Evolutionary conservation across 2,888 invertebrate genomes (phyloP).

Genomic region (Drosophila conformis): DNA sequence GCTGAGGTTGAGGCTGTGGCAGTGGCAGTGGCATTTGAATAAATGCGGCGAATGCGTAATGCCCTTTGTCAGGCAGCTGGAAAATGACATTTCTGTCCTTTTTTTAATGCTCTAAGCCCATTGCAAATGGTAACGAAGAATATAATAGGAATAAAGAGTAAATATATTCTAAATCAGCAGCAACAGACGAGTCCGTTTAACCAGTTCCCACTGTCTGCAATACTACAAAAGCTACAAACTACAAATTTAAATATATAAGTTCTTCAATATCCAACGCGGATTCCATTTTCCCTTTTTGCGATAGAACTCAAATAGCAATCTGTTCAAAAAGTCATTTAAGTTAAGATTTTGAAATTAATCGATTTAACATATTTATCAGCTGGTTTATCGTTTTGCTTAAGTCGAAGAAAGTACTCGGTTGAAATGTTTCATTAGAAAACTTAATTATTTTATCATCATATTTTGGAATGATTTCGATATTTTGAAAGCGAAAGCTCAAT

Average conservation of each 20-base stretch:
- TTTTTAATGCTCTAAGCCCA: background rate
- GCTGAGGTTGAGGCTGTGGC: background rate
- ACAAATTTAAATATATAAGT: background rate
- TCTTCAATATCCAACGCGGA: background rate
- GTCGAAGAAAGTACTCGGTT: background rate
- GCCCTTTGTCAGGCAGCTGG: constrained; percentile 7
- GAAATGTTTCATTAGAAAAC: background rate
- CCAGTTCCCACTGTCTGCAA: background rate
- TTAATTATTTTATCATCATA: background rate
- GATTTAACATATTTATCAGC: background rate
- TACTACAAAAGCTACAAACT: background rate
- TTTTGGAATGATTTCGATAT: background rate
- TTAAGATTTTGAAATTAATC: background rate
- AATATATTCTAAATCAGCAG: background rate
- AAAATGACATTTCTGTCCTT: constrained; percentile 3
- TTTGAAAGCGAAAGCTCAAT: background rate
- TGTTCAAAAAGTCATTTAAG: background rate
- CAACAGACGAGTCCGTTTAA: background rate
- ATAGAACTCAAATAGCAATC: background rate
- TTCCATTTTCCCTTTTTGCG: background rate
- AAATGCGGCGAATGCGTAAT: constrained; percentile 50
- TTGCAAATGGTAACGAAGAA: background rate
- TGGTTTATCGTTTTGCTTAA: background rate
- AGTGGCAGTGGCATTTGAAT: constrained; percentile 20
- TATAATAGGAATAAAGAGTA: background rate